A percentile compares a stretch with the other conserved stretches of the same genome.
These are phyloP conservation scores for Podabrus alpinus DNA, from an alignment of 2,888 invertebrate genomes.

Conservation along the genomic window DNA sequence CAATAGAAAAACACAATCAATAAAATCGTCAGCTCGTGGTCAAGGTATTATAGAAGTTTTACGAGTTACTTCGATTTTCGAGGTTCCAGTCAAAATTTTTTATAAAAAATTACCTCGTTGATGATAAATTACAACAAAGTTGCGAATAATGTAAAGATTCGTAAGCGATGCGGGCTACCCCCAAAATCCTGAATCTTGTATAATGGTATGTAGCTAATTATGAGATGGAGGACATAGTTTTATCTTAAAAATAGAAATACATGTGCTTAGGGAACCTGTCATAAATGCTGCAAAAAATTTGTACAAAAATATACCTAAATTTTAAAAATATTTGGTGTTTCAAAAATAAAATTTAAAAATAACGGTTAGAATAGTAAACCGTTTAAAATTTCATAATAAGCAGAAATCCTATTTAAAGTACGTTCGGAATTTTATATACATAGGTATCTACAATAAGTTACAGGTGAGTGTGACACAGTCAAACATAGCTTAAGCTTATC, in stretches of 20 bases:
- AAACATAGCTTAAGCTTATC: too few species aligned
- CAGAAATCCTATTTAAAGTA: neutral
- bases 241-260: slow-evolving; percentile 4
- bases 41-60: neutral
- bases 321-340: neutral
- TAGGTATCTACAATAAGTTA: neutral
- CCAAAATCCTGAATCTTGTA: neutral
- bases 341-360: neutral
- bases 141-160: neutral
- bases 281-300: neutral
- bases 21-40: neutral
- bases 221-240: slow-evolving; percentile 6
- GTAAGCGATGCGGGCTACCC: neutral
- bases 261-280: neutral
- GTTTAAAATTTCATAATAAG: neutral
- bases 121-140: neutral
- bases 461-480: neutral
- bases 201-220: slow-evolving; percentile 6
- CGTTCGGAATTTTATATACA: neutral
- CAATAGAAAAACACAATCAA: neutral
- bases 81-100: neutral
- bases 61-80: neutral
- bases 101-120: neutral
- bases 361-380: neutral
- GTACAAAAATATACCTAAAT: neutral